These are phyloP conservation scores for Harpegnathos saltator DNA, from an alignment of 1,140 invertebrate genomes.

Conservation along the genomic window DNA sequence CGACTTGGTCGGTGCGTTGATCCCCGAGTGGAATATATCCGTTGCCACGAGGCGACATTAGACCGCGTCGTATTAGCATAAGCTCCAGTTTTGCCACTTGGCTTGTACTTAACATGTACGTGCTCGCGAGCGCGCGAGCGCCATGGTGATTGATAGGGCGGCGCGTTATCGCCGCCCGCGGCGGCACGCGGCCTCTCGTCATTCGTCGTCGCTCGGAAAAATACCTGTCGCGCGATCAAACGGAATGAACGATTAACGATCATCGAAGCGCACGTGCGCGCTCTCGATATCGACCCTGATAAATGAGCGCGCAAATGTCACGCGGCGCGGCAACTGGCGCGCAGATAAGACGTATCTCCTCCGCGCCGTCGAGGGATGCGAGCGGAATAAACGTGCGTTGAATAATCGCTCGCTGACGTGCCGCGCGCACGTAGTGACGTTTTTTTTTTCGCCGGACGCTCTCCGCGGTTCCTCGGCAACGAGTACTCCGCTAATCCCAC, in stretches of 20 bases:
- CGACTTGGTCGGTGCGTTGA: constrained; percentile 38
- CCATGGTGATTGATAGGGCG: constrained; percentile 35
- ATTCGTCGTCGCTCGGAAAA: too few relatives aligned
- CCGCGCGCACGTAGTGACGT: constrained; percentile 14
- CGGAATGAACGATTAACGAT: constrained; percentile 27
- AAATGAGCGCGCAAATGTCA: constrained; percentile 37
- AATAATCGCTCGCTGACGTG: constrained; percentile 41
- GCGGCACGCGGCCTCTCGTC: background rate
- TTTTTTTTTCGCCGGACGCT: constrained; percentile 36
- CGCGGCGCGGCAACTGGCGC: constrained; percentile 23
- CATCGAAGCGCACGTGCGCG: background rate
- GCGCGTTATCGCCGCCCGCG: constrained; percentile 40
- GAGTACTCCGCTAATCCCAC: background rate
- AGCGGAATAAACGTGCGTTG: background rate
- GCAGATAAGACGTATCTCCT: constrained; percentile 33
- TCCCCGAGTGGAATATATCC: constrained; percentile 18
- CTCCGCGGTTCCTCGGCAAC: background rate
- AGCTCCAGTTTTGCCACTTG: constrained; percentile 21
- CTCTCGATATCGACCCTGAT: constrained; percentile 1
- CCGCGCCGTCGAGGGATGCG: constrained; percentile 31
- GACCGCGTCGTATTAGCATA: constrained; percentile 20
- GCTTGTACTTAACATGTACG: background rate
- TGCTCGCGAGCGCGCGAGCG: constrained; percentile 6
- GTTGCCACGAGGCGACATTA: constrained; percentile 2
- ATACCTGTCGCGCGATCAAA: background rate